Percentiles rank a stretch among this genome's conserved stretches.
Conservation (phyloP, 92 coral and sea anemone species). For the Parazoanthus swiftii region DNA sequence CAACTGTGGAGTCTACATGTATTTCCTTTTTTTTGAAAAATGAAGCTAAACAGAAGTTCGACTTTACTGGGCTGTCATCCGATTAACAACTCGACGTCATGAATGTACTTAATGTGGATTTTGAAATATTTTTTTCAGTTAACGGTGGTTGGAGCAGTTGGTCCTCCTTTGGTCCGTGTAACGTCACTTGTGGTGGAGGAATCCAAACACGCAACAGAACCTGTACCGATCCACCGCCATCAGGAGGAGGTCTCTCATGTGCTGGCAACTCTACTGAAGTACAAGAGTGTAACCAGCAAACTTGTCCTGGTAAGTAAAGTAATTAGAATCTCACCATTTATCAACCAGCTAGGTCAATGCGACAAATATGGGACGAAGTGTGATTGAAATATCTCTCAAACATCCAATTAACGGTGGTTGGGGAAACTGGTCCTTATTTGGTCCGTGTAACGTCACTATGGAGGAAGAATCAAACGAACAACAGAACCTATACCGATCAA, state of each 20-base stretch:
- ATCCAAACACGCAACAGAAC: not conserved
- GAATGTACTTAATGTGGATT: no score
- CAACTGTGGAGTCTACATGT: no score
- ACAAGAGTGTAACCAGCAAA: not conserved
- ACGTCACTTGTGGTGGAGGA: not conserved
- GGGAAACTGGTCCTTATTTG: not conserved
- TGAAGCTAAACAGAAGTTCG: no score
- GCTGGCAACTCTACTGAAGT: not conserved
- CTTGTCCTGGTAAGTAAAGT: not conserved
- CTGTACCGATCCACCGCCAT: not conserved
- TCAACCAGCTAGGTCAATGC: no score
- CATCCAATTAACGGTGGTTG: not conserved
- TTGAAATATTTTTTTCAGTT: not conserved
- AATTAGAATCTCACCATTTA: no score
- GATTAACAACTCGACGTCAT: no score
- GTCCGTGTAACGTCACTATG: not conserved
- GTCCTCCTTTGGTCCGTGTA: not conserved
- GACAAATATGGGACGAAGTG: no score
- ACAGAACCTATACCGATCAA: not conserved
- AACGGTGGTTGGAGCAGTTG: not conserved
- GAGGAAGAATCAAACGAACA: not conserved
- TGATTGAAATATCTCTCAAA: no score
- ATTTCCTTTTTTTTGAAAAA: no score
- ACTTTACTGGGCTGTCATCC: no score
- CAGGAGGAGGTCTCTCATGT: not conserved